Percentiles rank a stretch among this genome's conserved stretches.
Conservation (phyloP, 2,888 invertebrate species). For the Agrilus mali region DNA sequence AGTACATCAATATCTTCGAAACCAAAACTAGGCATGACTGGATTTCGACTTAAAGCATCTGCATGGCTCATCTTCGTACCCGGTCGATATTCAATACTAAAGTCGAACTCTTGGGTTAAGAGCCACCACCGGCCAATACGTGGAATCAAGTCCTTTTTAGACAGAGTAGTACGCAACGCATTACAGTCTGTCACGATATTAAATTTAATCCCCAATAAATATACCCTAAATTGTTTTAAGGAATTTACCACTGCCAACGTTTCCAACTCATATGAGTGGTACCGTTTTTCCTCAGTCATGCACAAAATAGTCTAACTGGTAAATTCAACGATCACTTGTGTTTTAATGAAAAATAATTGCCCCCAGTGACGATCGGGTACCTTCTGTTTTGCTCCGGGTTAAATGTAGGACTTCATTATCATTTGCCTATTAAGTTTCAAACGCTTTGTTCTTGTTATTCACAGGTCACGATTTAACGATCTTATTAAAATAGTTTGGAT, state of each 20-base stretch:
- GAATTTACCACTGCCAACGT: background rate
- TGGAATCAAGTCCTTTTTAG: constrained; percentile 7
- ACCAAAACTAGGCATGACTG: constrained; percentile 7
- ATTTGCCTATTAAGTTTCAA: constrained; percentile 3
- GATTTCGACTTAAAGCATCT: constrained; percentile 12
- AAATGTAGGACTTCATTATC: background rate
- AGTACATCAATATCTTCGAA: constrained; percentile 4
- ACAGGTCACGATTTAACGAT: constrained; percentile 4
- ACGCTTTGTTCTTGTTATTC: constrained; percentile 2
- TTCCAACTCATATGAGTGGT: constrained; percentile 12
- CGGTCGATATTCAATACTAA: constrained; percentile 4
- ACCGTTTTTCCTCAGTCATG: constrained; percentile 14
- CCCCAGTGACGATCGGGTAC: constrained; percentile 11
- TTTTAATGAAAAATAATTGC: constrained; percentile 15
- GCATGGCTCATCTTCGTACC: constrained; percentile 3
- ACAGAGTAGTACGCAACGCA: constrained; percentile 4
- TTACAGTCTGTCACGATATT: constrained; percentile 7
- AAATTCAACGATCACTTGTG: constrained; percentile 11
- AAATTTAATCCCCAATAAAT: constrained; percentile 4
- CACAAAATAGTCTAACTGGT: constrained; percentile 10
- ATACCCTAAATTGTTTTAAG: background rate
- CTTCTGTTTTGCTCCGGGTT: too few relatives aligned
- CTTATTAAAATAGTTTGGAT: constrained; percentile 4
- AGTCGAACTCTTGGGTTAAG: constrained; percentile 3
- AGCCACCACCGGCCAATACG: constrained; percentile 7